phyloP scores from a whole-genome alignment of 2,113 vertebrate species.

The Corvus hawaiiensis region DNA sequence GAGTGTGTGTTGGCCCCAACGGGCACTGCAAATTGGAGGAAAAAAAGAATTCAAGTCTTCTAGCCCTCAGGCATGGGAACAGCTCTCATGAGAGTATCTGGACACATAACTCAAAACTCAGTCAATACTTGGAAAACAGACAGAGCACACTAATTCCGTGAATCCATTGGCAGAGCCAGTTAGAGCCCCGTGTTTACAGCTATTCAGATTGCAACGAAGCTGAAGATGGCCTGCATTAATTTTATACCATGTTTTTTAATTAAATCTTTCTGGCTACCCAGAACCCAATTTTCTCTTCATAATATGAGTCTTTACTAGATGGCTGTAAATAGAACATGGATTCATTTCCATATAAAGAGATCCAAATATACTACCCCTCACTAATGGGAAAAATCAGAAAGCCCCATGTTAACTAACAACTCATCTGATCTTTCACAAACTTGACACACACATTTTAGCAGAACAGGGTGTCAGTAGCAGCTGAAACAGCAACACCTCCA shows the following conservation, averaged over 20 bases:
- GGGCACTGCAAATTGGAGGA: background rate
- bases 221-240: background rate
- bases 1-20: background rate
- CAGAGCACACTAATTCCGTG: background rate
- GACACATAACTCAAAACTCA: background rate
- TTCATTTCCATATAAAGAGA: slow-evolving; percentile 20
- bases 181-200: background rate
- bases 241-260: slow-evolving; percentile 28
- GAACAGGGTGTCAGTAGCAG: background rate
- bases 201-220: background rate
- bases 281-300: slow-evolving; percentile 19
- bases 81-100: background rate
- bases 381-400: background rate
- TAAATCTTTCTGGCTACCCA: slow-evolving; percentile 18
- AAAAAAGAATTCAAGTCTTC: background rate
- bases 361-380: background rate
- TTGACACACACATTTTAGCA: background rate
- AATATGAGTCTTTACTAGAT: background rate
- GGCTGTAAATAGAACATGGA: slow-evolving; percentile 16
- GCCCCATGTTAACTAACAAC: background rate
- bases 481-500: background rate
- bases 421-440: background rate
- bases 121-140: background rate
- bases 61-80: background rate
- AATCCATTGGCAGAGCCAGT: background rate